Evolutionary conservation across 2,888 invertebrate species (phyloP), one percentile per base, ranked within the genome.

Genomic region (Blera fallax): DNA sequence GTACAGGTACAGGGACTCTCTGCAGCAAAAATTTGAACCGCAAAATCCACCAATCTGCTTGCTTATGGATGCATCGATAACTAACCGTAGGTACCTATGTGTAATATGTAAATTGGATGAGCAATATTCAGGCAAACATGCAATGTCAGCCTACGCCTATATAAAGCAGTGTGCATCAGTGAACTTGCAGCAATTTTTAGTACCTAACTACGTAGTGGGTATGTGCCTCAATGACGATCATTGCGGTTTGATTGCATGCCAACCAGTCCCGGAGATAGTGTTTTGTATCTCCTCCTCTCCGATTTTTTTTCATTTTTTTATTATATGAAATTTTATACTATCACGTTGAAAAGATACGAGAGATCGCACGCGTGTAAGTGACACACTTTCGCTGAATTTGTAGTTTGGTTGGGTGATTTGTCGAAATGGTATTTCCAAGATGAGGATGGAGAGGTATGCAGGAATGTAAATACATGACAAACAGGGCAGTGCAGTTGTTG

Each of bases 341-440:
- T 52, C 16, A 37, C 29, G 16, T 21, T 58, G 32, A 60, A 21
- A 60, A 78, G 34, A 37, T 69, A 48, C 45, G 52, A 54, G 73
- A 84, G 52, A 73, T 58, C 62, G 67, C 79, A 65, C 56, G 64
- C 84, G 67, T 50, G 43, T 60, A 34, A 11, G 69, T 84, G 79
- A 79, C 69, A 84, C 79, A 84, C 84, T 84, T 84, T 84, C 84
- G 79, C 84, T 84, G 64, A 73, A 64, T 74, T 79, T 67, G 56
- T 32, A 62, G 48, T 70, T 50, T 40, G 79, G 43, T 69, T 73
- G 84, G 69, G 64, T 74, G 48, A 64, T 73, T 70, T 62, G 24
- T 16, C 8, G 29, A 43, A 27, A 56, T 27, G 29, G n/a, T 37
- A 29, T 16, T 5, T 34, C 1, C 1, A 37, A 4, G n/a, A 37